Conservation (phyloP, 1,140 invertebrate species). For the Druon quercuslanigerum region DNA sequence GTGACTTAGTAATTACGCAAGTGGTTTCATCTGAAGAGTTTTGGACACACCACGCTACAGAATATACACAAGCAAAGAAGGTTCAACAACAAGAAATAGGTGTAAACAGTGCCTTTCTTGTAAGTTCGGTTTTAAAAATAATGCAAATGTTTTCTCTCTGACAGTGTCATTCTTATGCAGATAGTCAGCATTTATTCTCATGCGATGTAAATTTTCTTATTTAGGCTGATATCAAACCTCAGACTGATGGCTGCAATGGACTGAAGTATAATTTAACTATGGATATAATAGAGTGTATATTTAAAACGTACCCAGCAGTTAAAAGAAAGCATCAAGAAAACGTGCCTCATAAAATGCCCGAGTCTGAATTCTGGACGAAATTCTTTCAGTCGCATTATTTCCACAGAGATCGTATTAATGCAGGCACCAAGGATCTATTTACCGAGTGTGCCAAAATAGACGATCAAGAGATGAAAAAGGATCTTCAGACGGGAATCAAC, state of each 20-base stretch:
- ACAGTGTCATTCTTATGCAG: neutral
- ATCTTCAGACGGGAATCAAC: conserved; percentile 85
- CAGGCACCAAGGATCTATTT: conserved; percentile 94
- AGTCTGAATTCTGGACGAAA: conserved; percentile 99
- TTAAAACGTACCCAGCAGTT: conserved; percentile 99
- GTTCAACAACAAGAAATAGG: conserved; percentile 88
- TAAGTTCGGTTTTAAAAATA: conserved; percentile 48
- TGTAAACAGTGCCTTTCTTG: conserved; percentile 74
- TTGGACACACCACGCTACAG: conserved; percentile 91
- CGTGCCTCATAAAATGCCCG: conserved; percentile 96
- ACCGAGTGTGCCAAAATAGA: conserved; percentile 97
- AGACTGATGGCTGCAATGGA: conserved; percentile 97
- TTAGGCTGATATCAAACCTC: conserved; percentile 95
- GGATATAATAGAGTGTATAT: conserved; percentile 98
- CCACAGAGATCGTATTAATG: conserved; percentile 94
- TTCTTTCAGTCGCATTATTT: conserved; percentile 99
- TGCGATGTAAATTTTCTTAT: conserved; percentile 46
- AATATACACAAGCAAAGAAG: conserved; percentile 85
- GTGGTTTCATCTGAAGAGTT: conserved; percentile 97
- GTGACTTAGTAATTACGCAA: conserved; percentile 95
- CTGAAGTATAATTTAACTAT: conserved; percentile 97
- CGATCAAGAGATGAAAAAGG: conserved; percentile 89
- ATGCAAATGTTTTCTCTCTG: neutral
- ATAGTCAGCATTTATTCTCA: too few species aligned
- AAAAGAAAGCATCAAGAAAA: conserved; percentile 97